A percentile compares a stretch with the other conserved stretches of the same genome.
phyloP scores from a whole-genome alignment of 2,888 invertebrate species.

The Lutraria lutraria region DNA sequence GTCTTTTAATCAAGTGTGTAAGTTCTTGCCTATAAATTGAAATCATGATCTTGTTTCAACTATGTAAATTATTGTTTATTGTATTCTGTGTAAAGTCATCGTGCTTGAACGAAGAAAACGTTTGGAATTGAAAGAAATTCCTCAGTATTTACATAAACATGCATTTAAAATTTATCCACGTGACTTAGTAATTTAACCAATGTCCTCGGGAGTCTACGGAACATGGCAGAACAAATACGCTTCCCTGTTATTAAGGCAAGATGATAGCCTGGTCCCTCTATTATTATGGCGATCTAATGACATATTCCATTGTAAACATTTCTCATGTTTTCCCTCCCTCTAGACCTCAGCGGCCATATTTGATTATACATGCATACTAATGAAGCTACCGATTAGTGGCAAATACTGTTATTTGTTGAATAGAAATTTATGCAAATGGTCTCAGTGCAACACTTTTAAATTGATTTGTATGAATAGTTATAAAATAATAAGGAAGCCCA shows the following conservation, averaged over 20 bases:
- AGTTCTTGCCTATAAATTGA: too few relatives aligned
- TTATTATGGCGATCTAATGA: conserved; percentile 13
- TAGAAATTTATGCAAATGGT: conserved; percentile 17
- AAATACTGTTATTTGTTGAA: conserved; percentile 27
- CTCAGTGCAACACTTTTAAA: conserved; percentile 13
- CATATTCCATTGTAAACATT: conserved; percentile 22
- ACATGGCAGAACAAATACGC: neutral
- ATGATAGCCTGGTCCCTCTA: neutral
- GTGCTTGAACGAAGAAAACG: neutral
- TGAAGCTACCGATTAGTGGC: neutral
- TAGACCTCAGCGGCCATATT: conserved; percentile 20
- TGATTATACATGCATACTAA: conserved; percentile 21
- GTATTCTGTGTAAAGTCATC: too few relatives aligned
- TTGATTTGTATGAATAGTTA: conserved; percentile 17
- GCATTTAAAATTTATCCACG: neutral
- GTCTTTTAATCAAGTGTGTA: too few relatives aligned
- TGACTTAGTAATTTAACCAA: conserved; percentile 22
- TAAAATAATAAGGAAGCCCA: conserved; percentile 1
- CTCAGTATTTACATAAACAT: neutral
- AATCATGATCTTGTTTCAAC: too few relatives aligned
- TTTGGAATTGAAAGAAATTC: neutral
- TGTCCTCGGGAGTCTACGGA: neutral
- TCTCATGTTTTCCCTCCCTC: conserved; percentile 13
- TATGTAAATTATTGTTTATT: too few relatives aligned
- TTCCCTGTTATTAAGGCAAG: neutral